Percentiles rank a stretch among this genome's conserved stretches.
Evolutionary conservation across 2,113 vertebrate species (phyloP).

Genomic region (Callionymus lyra): DNA sequence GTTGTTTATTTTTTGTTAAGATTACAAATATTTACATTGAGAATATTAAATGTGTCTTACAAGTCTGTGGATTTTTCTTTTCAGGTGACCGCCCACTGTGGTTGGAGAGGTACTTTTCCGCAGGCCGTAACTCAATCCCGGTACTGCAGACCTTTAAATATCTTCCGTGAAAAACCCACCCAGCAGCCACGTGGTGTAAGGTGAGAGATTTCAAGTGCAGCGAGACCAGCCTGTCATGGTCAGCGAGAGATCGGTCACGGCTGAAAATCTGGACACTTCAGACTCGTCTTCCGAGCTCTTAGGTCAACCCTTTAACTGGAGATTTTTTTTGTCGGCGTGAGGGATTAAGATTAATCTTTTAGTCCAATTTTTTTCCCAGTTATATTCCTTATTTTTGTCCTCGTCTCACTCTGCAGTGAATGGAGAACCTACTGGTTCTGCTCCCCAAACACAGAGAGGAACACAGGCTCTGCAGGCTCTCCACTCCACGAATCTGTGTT

Average conservation of each 20-base stretch:
- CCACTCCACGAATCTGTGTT: conserved; percentile 16
- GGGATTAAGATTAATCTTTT: conserved; percentile 12
- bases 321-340: conserved; percentile 9
- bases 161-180: conserved; percentile 34
- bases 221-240: conserved; percentile 33
- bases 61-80: conserved; percentile 17
- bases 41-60: background rate
- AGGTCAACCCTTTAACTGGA: background rate
- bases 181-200: conserved; percentile 68
- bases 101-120: conserved; percentile 22
- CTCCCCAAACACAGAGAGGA: conserved; percentile 72
- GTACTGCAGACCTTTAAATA: conserved; percentile 69
- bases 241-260: conserved; percentile 25
- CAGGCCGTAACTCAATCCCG: conserved; percentile 56
- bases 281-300: background rate
- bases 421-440: conserved; percentile 72
- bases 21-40: too few relatives aligned
- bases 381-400: conserved; percentile 46
- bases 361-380: conserved; percentile 6
- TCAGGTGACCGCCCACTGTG: conserved; percentile 39
- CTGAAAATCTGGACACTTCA: conserved; percentile 12
- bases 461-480: conserved; percentile 53
- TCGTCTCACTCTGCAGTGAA: conserved; percentile 58
- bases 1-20: too few relatives aligned
- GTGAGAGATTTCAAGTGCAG: conserved; percentile 48